Evolutionary conservation across 2,113 vertebrate species (phyloP).

Genomic region (Uria lomvia): DNA sequence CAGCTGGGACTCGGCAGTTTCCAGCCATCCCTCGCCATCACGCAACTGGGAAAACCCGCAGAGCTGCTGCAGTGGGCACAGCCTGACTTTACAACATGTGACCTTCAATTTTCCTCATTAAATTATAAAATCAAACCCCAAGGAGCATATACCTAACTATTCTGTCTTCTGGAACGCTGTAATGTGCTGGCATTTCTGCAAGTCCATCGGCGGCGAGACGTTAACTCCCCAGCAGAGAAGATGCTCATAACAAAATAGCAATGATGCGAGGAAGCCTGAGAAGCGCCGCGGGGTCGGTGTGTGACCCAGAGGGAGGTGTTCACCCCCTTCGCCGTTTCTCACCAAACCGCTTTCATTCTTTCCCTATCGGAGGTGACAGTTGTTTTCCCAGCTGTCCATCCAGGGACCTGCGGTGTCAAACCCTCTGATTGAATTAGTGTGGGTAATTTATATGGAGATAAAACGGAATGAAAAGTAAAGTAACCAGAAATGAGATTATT

Average conservation of each 20-base stretch:
- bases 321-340: not conserved
- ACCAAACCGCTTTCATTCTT: not conserved
- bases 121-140: not conserved
- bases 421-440: not conserved
- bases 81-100: not conserved
- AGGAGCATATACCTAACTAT: not conserved
- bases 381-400: not conserved
- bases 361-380: not conserved
- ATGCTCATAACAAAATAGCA: not conserved
- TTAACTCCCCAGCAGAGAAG: not conserved
- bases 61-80: not conserved
- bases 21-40: not conserved
- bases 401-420: not conserved
- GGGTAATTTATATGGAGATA: not conserved
- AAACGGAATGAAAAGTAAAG: constrained; percentile 34
- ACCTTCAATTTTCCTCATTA: not conserved
- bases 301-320: not conserved
- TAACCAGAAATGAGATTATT: constrained; percentile 41
- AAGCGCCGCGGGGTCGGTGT: fast-evolving
- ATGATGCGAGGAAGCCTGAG: not conserved
- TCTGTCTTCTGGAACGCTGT: not conserved
- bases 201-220: fast-evolving
- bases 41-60: fast-evolving
- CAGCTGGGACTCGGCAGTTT: not conserved
- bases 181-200: not conserved